phyloP scores from a whole-genome alignment of 2,797 vertebrate species.

The Coilia nasus region DNA sequence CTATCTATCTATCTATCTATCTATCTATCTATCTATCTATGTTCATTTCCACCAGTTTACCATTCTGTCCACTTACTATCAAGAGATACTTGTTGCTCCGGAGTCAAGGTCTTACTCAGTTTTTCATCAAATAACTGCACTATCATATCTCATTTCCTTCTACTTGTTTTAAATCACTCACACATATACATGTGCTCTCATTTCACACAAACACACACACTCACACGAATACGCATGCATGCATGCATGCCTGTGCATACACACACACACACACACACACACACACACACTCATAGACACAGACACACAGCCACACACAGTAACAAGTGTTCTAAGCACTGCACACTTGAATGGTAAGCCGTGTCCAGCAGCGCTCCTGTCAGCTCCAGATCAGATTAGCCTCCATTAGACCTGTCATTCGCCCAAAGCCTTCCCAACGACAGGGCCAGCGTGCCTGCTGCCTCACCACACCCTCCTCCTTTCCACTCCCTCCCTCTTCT shows the following conservation, averaged over 20 bases:
- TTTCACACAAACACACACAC: not conserved
- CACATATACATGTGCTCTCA: not conserved
- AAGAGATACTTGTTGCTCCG: not conserved
- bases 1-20: not conserved
- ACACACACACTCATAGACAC: not conserved
- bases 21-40: not conserved
- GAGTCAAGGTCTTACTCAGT: not conserved
- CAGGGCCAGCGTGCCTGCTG: not conserved
- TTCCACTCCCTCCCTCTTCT: not conserved
- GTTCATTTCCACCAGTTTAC: no score
- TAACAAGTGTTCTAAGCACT: conserved; percentile 21
- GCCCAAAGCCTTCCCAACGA: not conserved
- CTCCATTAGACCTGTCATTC: conserved; percentile 60
- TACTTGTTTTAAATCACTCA: no score
- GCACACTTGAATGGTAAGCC: conserved; percentile 58
- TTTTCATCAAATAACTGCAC: not conserved
- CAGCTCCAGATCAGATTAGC: conserved; percentile 72
- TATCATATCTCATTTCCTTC: not conserved
- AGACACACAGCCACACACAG: not conserved
- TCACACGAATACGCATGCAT: conserved; percentile 35
- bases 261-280: no score
- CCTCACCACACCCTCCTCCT: not conserved
- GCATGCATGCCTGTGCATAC: not conserved
- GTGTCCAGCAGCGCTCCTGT: conserved; percentile 60
- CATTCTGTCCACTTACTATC: no score